Evolutionary conservation across 2,888 invertebrate genomes (phyloP), one percentile per base, ranked within the genome.

Genomic region (Keiferia lycopersicella): DNA sequence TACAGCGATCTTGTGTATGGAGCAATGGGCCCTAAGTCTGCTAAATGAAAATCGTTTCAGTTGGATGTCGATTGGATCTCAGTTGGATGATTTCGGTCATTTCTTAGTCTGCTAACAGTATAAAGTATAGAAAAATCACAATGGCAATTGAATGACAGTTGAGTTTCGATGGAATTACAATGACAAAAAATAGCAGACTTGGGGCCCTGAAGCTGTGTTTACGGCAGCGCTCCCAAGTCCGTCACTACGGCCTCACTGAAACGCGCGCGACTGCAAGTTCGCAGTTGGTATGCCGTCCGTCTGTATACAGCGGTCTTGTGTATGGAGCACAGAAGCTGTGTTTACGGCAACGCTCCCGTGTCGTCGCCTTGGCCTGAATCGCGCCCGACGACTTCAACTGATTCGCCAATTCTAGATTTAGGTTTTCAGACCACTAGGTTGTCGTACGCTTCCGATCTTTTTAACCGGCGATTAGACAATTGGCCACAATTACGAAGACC

Each of bases 341-440:
- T 69, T 62, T 38, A 53, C 53, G 62, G 62, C 48, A 60, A 30
- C 60, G 65, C 59, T 62, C 65, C 59, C 34, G 73, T 73, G 76
- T 84, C 84, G 84, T 88, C 73, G 83, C 91, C 91, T 91, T 91
- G 91, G 87, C 90, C 91, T 84, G 87, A 38, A 34, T 77, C 77
- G 75, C 79, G 79, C 81, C 84, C 81, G 26, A 26, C 56, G 56
- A 26, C 56, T 56, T 76, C 80, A 74, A 77, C 81, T 80, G 83
- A 86, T 85, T 88, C 85, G 87, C 84, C 88, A 88, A 86, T 88
- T 90, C 88, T 87, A 88, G 88, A 91, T 89, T 89, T 90, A 89
- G 91, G 91, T 91, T 90, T 91, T 85, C 88, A 88, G 91, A 81
- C 88, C 89, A 91, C 79, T 85, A 80, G 87, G 87, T 87, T 88